These are phyloP conservation scores for Hypotaenidia philippensis DNA, from an alignment of 2,797 vertebrate species.

Conservation along the genomic window DNA sequence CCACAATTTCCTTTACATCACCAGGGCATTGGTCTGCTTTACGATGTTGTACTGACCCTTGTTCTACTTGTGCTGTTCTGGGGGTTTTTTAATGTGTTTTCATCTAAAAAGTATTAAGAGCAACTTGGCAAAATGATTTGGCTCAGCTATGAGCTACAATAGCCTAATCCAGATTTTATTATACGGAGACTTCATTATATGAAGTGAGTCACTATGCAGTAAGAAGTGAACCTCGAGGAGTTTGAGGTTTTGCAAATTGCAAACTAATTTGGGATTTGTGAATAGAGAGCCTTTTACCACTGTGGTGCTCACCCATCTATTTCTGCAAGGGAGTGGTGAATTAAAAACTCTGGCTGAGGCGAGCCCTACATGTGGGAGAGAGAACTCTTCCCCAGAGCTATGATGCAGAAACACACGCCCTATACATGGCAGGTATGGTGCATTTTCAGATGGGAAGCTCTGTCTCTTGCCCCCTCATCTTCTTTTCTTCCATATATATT, in stretches of 20 bases:
- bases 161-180: slow-evolving; percentile 73
- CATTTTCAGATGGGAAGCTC: neutral
- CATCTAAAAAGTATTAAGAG: slow-evolving; percentile 70
- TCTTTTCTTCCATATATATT: neutral
- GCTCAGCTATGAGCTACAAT: slow-evolving; percentile 35
- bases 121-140: slow-evolving; percentile 51
- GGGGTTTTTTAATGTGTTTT: slow-evolving; percentile 8
- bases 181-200: slow-evolving; percentile 3
- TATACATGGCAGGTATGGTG: neutral
- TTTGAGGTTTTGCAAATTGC: slow-evolving; percentile 17
- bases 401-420: neutral
- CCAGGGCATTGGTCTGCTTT: slow-evolving; percentile 64
- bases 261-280: neutral
- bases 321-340: neutral
- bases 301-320: neutral
- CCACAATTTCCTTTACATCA: slow-evolving; percentile 17
- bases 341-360: neutral
- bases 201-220: neutral
- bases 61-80: slow-evolving; percentile 34
- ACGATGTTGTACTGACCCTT: slow-evolving; percentile 33
- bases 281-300: neutral
- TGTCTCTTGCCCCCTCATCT: neutral
- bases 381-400: neutral
- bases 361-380: neutral
- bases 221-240: neutral